Percentiles rank a stretch among this genome's conserved stretches.
Evolutionary conservation across 53 echinoderm and acorn worm species (phyloP).

Genomic region (Crossaster papposus): DNA sequence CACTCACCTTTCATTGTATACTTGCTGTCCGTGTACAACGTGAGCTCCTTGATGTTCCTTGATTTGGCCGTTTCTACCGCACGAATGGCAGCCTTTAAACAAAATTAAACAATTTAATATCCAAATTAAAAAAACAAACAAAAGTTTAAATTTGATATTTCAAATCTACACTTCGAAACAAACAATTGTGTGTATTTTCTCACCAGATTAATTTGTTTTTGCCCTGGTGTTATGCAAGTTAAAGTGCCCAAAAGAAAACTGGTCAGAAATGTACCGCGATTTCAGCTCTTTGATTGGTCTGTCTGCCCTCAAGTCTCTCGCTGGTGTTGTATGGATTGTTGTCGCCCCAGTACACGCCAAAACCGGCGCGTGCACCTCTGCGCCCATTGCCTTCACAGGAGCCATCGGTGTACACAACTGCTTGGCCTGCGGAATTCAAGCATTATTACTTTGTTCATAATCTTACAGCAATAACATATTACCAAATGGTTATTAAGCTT

Average conservation of each 20-base stretch:
- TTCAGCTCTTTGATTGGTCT: conserved; percentile 97
- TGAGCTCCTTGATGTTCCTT: conserved; percentile 57
- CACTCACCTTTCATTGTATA: conserved; percentile 98
- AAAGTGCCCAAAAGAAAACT: not conserved
- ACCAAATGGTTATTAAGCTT: too few species aligned
- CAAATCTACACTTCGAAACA: too few species aligned
- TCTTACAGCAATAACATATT: too few species aligned
- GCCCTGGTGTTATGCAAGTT: too few species aligned
- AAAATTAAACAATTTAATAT: not conserved
- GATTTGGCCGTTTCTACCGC: conserved; percentile 78
- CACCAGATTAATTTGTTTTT: too few species aligned
- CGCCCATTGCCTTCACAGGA: conserved; percentile 82
- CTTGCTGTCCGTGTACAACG: conserved; percentile 88
- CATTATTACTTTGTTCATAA: too few species aligned
- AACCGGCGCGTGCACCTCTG: conserved; percentile 79
- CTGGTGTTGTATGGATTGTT: conserved; percentile 70
- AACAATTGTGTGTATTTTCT: too few species aligned
- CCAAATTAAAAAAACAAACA: too few species aligned
- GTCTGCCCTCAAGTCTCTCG: conserved; percentile 80
- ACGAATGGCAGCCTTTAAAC: conserved; percentile 76
- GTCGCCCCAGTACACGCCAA: conserved; percentile 90
- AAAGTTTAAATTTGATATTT: too few species aligned
- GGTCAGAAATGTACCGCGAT: conserved; percentile 64
- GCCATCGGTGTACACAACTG: conserved; percentile 93
- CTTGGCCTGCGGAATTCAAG: conserved; percentile 11